Evolutionary conservation across 2,113 vertebrate genomes (phyloP).

Genomic region (Bambusicola thoracicus): DNA sequence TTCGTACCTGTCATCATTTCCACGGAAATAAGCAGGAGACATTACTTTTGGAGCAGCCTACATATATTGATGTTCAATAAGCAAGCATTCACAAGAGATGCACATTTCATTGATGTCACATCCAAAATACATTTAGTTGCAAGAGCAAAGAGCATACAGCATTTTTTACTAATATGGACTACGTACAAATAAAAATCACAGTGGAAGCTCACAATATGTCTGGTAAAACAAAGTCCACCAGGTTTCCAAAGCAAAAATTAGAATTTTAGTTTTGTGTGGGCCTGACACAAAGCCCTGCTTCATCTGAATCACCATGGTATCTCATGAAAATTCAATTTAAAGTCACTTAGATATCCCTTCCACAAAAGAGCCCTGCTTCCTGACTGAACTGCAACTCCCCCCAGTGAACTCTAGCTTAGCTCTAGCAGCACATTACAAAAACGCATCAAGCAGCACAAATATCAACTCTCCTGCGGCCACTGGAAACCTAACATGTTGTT

Average conservation of each 20-base stretch:
- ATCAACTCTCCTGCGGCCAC: background rate
- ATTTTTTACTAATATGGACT: background rate
- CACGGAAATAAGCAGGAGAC: no score
- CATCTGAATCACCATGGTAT: background rate
- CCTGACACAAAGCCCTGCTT: background rate
- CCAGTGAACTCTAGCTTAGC: background rate
- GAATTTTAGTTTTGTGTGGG: background rate
- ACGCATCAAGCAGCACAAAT: background rate
- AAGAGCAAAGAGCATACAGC: background rate
- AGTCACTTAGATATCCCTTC: background rate
- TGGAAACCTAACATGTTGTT: background rate
- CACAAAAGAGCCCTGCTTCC: background rate
- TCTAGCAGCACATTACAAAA: background rate
- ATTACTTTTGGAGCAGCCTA: no score
- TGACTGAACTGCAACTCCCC: background rate
- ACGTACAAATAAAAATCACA: rapidly evolving
- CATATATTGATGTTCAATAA: background rate
- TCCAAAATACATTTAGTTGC: background rate
- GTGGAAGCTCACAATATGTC: background rate
- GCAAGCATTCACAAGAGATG: background rate
- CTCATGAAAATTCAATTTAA: background rate
- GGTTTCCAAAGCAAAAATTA: background rate
- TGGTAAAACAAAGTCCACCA: background rate
- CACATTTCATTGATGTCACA: rapidly evolving
- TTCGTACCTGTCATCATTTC: no score